These are phyloP conservation scores for Esox lucius DNA, from an alignment of 2,797 vertebrate species.

Conservation along the genomic window DNA sequence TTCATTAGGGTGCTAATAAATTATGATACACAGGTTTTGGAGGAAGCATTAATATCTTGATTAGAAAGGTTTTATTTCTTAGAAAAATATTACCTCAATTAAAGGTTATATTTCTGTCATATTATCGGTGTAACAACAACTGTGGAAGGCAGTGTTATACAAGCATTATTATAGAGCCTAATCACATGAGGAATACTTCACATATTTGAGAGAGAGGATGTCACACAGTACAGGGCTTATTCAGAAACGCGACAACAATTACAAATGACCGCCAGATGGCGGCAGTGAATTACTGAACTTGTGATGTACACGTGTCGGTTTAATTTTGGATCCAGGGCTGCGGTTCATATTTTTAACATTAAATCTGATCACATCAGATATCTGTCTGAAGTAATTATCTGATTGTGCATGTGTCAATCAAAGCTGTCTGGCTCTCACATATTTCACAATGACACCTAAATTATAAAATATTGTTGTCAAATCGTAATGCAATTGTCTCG, in stretches of 20 bases:
- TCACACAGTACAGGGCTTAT: background rate
- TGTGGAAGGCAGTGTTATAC: no score
- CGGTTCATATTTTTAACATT: no score
- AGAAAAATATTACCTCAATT: no score
- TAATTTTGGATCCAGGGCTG: background rate
- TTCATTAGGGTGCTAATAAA: no score
- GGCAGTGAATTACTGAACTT: background rate
- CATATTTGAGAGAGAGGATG: background rate
- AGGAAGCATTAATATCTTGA: no score
- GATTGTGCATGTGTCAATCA: background rate
- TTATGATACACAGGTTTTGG: no score
- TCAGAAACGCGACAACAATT: background rate
- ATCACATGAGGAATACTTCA: background rate
- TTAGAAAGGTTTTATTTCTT: no score
- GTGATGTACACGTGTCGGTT: background rate
- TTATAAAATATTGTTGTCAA: background rate
- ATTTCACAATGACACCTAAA: background rate
- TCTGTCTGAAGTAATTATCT: background rate
- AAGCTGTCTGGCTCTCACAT: background rate
- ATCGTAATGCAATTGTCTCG: background rate
- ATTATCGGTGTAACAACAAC: no score
- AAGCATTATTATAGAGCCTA: no score
- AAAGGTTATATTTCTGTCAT: no score
- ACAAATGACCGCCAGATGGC: conserved; percentile 31
- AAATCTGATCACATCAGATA: no score